A percentile compares a stretch with the other conserved stretches of the same genome.
Evolutionary conservation across 1,140 invertebrate genomes (phyloP).

Genomic region (Acromyrmex heyeri): DNA sequence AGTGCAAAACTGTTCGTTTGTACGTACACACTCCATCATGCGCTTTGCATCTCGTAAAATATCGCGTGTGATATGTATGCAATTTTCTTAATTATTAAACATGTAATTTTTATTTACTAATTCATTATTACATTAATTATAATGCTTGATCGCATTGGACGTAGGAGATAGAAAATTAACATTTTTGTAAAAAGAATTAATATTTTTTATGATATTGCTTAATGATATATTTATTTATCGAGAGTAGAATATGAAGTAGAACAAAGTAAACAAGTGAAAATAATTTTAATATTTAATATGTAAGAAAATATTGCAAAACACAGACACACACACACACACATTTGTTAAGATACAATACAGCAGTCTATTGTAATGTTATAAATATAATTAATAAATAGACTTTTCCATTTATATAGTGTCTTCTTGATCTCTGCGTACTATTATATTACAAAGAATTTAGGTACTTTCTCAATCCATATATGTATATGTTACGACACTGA

Average conservation of each 20-base stretch:
- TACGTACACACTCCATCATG: background rate
- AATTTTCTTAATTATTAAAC: slow-evolving; percentile 13
- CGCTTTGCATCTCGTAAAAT: background rate
- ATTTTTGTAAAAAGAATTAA: background rate
- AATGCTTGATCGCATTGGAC: background rate
- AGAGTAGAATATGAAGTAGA: background rate
- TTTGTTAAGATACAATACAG: background rate
- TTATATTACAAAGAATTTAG: background rate
- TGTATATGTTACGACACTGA: background rate
- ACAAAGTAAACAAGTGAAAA: background rate
- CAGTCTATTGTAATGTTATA: background rate
- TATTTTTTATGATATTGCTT: background rate
- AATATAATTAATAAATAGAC: background rate
- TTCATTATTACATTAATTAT: background rate
- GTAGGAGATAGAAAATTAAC: background rate
- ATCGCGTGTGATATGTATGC: background rate
- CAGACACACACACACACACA: background rate
- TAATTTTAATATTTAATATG: background rate
- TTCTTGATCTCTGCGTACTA: background rate
- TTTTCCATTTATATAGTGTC: background rate
- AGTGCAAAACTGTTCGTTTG: slow-evolving; percentile 20
- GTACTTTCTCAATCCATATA: background rate
- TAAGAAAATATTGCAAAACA: background rate
- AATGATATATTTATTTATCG: background rate
- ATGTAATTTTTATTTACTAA: background rate